Evolutionary conservation across 2,113 vertebrate species (phyloP).

Genomic region (Maylandia zebra): DNA sequence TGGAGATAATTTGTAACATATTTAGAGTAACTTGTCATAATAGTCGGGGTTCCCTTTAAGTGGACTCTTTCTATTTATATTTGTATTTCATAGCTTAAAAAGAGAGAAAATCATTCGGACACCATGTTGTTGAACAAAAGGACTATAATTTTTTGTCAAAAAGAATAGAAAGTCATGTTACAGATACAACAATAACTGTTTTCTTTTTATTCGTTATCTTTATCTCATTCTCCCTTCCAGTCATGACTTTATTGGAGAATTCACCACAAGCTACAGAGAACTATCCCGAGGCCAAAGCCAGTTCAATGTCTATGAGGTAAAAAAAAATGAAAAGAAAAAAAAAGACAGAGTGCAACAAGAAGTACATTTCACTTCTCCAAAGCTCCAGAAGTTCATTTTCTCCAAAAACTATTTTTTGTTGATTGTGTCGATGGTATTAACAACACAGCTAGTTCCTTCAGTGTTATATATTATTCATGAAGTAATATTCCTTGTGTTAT

Average conservation of each 20-base stretch:
- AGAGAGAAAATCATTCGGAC: background rate
- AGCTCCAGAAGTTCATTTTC: too few relatives aligned
- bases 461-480: background rate
- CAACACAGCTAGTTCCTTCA: background rate
- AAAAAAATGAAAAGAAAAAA: background rate
- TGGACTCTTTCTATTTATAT: background rate
- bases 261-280: slow-evolving; percentile 95
- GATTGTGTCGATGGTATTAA: background rate
- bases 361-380: background rate
- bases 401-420: background rate
- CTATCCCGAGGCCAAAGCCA: slow-evolving; percentile 90
- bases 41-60: background rate
- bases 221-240: slow-evolving; percentile 44
- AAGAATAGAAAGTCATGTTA: background rate
- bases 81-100: background rate
- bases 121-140: background rate
- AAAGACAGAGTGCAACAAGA: background rate
- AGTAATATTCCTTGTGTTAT: background rate
- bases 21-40: background rate
- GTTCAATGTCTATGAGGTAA: slow-evolving; percentile 93
- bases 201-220: background rate
- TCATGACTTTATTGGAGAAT: slow-evolving; percentile 97
- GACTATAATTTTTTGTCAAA: background rate
- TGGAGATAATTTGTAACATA: background rate
- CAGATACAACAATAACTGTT: background rate